Evolutionary conservation across 2,888 invertebrate species (phyloP).

Genomic region (Pyrrhia umbra): DNA sequence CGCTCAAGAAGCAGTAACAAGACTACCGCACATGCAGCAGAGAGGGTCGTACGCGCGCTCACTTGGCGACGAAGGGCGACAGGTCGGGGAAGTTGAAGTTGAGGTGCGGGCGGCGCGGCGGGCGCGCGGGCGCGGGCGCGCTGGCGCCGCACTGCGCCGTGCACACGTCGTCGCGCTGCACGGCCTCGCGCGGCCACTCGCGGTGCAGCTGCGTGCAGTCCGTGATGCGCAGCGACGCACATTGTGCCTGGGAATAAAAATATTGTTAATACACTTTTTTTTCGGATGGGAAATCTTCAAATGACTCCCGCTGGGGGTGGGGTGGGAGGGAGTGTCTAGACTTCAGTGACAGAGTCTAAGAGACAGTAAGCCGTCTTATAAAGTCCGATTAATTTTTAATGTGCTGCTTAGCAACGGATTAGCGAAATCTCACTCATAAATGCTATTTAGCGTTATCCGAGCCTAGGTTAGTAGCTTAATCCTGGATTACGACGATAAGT

Average conservation of each 20-base stretch:
- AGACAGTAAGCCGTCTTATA: too few species aligned
- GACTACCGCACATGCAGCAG: not conserved
- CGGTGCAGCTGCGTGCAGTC: constrained; percentile 95
- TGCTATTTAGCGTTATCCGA: too few species aligned
- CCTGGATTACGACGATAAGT: too few species aligned
- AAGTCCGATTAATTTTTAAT: too few species aligned
- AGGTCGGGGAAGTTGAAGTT: constrained; percentile 92
- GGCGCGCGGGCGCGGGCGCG: constrained; percentile 66
- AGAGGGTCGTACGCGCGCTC: constrained; percentile 52
- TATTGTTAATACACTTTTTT: not conserved
- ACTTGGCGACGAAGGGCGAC: constrained; percentile 92
- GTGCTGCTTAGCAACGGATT: too few species aligned
- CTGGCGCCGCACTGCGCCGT: constrained; percentile 96
- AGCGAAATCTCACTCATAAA: too few species aligned
- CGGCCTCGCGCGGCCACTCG: constrained; percentile 95
- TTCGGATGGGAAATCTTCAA: too few species aligned
- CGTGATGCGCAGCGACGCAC: constrained; percentile 96
- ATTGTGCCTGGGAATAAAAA: constrained; percentile 92
- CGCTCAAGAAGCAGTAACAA: too few species aligned
- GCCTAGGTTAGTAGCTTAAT: too few species aligned
- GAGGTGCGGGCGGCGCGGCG: constrained; percentile 83
- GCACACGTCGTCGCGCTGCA: constrained; percentile 96
- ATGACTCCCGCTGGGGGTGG: too few species aligned
- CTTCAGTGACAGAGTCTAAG: too few species aligned
- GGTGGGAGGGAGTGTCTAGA: too few species aligned